phyloP scores from a whole-genome alignment of 2,113 vertebrate species.

The Dolichotis patagonum region DNA sequence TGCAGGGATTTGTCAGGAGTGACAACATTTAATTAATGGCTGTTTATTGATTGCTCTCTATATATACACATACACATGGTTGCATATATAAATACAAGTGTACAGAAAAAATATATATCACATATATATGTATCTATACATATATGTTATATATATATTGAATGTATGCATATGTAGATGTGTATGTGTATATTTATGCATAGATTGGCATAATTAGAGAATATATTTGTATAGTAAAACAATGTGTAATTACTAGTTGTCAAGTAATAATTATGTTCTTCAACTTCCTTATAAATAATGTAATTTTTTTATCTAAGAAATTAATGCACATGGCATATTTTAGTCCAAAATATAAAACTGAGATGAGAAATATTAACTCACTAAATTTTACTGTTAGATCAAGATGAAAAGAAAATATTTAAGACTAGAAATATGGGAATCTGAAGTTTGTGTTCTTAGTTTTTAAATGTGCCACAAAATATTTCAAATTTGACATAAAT shows the following conservation, averaged over 20 bases:
- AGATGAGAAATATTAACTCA: background rate
- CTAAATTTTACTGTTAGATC: background rate
- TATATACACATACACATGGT: background rate
- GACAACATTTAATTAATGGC: background rate
- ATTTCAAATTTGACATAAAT: background rate
- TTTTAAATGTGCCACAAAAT: background rate
- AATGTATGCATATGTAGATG: background rate
- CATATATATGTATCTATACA: background rate
- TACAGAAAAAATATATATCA: background rate
- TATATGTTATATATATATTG: background rate
- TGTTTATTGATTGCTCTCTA: background rate
- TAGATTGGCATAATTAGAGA: background rate
- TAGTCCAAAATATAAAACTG: background rate
- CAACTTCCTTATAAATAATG: background rate
- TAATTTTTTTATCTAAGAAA: background rate
- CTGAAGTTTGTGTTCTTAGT: background rate
- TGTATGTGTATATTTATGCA: background rate
- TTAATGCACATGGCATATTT: background rate
- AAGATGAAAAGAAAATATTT: background rate
- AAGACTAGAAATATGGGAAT: background rate
- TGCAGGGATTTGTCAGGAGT: background rate
- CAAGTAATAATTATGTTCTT: background rate
- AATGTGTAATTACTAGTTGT: background rate
- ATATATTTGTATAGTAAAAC: background rate
- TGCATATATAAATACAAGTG: background rate